A percentile compares a stretch with the other conserved stretches of the same genome.
Conservation (phyloP, 2,888 invertebrate genomes). For the Parochlus steinenii region DNA sequence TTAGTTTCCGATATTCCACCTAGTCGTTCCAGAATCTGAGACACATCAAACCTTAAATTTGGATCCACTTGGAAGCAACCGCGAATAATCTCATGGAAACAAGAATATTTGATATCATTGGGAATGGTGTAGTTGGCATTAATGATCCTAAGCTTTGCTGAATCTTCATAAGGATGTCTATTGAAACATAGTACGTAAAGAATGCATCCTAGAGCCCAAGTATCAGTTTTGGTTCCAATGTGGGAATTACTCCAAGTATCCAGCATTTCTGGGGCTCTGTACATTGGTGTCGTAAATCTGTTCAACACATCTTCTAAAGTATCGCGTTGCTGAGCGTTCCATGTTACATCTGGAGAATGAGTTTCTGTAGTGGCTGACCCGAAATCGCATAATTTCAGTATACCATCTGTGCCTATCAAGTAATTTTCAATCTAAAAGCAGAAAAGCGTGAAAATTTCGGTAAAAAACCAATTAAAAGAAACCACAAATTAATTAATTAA, state of each 20-base stretch:
- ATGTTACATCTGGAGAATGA: constrained; percentile 68
- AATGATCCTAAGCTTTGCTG: constrained; percentile 83
- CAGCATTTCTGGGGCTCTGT: constrained; percentile 95
- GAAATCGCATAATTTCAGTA: constrained; percentile 92
- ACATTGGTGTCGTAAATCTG: constrained; percentile 70
- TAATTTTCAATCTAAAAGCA: constrained; percentile 67
- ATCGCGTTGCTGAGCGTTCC: constrained; percentile 84
- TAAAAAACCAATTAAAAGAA: not conserved
- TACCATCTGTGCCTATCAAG: constrained; percentile 67
- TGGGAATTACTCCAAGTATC: constrained; percentile 94
- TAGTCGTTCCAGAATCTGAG: constrained; percentile 65
- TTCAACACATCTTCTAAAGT: constrained; percentile 84
- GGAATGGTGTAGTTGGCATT: constrained; percentile 89
- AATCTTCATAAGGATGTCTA: constrained; percentile 94
- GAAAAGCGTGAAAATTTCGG: no score
- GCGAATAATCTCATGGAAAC: constrained; percentile 80
- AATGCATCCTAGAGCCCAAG: constrained; percentile 96
- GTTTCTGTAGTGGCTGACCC: constrained; percentile 82
- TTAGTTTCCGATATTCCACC: constrained; percentile 79
- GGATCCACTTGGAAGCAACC: constrained; percentile 75
- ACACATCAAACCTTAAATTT: constrained; percentile 57
- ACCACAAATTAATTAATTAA: no score
- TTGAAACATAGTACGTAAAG: constrained; percentile 82
- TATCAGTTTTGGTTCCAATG: constrained; percentile 78
- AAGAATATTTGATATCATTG: constrained; percentile 60